Evolutionary conservation across 2,797 vertebrate genomes (phyloP).

Genomic region (Orientallactaga sibirica): DNA sequence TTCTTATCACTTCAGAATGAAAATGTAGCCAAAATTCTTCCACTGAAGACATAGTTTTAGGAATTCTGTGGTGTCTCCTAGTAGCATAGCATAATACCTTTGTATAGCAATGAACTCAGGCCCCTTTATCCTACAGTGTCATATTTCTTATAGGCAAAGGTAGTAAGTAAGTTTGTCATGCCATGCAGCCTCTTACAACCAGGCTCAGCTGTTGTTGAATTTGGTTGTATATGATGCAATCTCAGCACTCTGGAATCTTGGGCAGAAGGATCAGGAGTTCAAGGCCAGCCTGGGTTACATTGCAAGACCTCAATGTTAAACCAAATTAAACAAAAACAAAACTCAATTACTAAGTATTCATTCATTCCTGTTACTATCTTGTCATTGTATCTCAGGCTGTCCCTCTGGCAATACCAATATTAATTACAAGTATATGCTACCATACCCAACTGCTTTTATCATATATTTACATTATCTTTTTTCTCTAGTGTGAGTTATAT

Average conservation of each 20-base stretch:
- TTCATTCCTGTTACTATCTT: neutral
- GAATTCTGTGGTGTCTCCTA: neutral
- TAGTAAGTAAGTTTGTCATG: neutral
- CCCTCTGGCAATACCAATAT: neutral
- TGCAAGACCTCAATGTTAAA: neutral
- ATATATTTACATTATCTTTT: conserved; percentile 26
- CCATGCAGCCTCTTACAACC: neutral
- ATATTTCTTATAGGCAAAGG: conserved; percentile 14
- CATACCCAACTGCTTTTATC: neutral
- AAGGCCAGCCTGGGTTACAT: neutral
- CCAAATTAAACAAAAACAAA: neutral
- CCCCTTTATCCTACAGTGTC: neutral
- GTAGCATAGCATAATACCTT: neutral
- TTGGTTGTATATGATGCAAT: neutral
- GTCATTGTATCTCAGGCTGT: neutral
- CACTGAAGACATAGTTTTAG: conserved; percentile 22
- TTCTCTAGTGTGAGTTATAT: conserved; percentile 95
- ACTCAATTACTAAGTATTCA: neutral
- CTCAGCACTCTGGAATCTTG: too few species aligned
- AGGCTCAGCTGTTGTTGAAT: neutral
- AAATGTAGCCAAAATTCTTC: conserved; percentile 17
- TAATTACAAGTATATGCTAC: neutral
- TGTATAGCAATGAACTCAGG: conserved; percentile 7
- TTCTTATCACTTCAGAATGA: conserved; percentile 55
- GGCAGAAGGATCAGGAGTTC: neutral